Evolutionary conservation across 2,113 vertebrate genomes (phyloP), one percentile per base, ranked within the genome.

Genomic region (Callorhinus ursinus): DNA sequence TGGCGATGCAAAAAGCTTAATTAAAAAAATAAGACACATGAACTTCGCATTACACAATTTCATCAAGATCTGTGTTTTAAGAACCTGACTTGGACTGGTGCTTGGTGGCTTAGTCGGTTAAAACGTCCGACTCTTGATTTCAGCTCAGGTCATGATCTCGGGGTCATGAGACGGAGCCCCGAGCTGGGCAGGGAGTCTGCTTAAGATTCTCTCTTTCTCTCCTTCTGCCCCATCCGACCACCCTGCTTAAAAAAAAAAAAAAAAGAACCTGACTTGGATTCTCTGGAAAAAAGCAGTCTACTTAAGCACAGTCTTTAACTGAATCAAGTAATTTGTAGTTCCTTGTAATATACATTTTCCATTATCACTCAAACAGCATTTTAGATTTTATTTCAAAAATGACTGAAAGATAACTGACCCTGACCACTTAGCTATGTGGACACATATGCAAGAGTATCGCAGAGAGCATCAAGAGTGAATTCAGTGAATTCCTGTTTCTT

Each of bases 1-100:
- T 99, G 99, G 22, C 99, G 99, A 98, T 99, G 99, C 87, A 99
- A 98, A 98, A 99, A 99, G 98, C 99, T 99, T 95, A 92, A 81
- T 51, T 6, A 12, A 96, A 97, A 71, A 95, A 82, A 97, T 39
- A 19, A 88, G 36, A 88, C 49, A 90, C 1, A 36, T 24, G 39
- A 71, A 71, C 42, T 36, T 81, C 4, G 2, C 12, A 76, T 81
- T 39, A 42, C 67, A 51, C 5, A 4, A 24, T 63, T 57, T 94
- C 31, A 84, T 84, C 7, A 76, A 39, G 33, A 93, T 79, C 69
- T 80, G 33, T 69, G 55, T 28, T 88, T 61, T 53, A 57, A 87
- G 67, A 87, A 46, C 51, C 36, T 10, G 63, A 33, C 9, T 33
- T 88, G 71, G 36, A 26, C 18, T 33, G 3, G 7, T 69, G 65